These are phyloP conservation scores for Anodontia alba DNA, from an alignment of 2,888 invertebrate species.

Conservation along the genomic window DNA sequence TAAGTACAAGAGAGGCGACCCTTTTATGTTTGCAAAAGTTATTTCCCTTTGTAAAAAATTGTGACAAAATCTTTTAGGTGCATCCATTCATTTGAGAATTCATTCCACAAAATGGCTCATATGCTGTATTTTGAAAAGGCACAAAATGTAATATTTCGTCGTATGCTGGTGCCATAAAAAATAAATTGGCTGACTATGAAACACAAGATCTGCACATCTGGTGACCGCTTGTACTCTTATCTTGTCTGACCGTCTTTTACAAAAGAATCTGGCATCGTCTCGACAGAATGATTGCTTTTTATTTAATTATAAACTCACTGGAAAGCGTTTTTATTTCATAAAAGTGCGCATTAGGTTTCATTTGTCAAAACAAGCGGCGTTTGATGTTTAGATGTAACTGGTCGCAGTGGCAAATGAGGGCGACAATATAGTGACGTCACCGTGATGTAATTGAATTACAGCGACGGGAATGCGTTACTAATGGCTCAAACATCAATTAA, in stretches of 20 bases:
- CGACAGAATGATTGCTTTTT: not conserved
- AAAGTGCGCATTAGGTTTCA: conserved; percentile 1
- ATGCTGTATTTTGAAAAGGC: too few species aligned
- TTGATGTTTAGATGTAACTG: not conserved
- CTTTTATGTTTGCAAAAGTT: too few species aligned
- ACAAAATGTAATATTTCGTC: too few species aligned
- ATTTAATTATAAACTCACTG: conserved; percentile 9
- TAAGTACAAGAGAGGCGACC: too few species aligned
- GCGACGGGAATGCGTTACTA: conserved; percentile 35
- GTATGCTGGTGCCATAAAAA: not conserved
- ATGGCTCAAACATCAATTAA: conserved; percentile 37
- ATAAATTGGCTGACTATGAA: not conserved
- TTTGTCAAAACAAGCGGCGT: conserved; percentile 1
- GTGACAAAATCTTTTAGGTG: too few species aligned
- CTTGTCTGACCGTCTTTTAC: not conserved
- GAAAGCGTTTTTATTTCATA: not conserved
- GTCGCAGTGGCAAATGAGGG: conserved; percentile 16
- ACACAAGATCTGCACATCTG: not conserved
- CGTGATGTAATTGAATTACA: conserved; percentile 28
- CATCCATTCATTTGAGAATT: too few species aligned
- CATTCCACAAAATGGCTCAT: too few species aligned
- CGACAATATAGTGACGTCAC: conserved; percentile 50
- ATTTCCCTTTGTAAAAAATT: not conserved
- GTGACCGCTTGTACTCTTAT: not conserved
- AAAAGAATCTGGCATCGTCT: not conserved